Percentiles rank a stretch among this genome's conserved stretches.
Conservation (phyloP, 2,113 vertebrate species). For the Platichthys flesus region DNA sequence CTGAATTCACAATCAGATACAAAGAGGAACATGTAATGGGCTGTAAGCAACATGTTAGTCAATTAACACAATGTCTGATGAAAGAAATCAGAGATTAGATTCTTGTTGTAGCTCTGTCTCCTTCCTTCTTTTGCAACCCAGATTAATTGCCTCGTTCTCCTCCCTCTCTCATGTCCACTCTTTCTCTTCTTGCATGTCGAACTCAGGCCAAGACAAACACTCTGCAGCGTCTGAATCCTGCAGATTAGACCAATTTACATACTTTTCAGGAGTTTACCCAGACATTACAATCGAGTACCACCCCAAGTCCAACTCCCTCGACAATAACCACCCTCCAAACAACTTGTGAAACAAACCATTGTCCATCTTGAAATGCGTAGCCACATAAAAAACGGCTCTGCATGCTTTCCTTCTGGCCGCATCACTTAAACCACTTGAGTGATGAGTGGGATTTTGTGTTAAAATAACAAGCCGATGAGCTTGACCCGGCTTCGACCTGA, state of each 20-base stretch:
- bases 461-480: slow-evolving; percentile 44
- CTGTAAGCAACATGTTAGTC: no score
- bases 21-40: neutral
- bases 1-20: neutral
- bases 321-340: neutral
- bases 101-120: neutral
- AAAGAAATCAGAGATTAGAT: no score
- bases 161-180: neutral
- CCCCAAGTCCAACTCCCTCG: neutral
- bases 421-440: slow-evolving; percentile 5
- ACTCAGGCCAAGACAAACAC: slow-evolving; percentile 8
- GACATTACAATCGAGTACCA: neutral
- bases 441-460: slow-evolving; percentile 35
- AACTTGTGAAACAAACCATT: neutral
- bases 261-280: neutral
- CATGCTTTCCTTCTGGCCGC: neutral
- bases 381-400: neutral
- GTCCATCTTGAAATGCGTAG: neutral
- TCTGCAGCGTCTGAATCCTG: neutral
- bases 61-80: no score
- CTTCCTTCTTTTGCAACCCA: neutral
- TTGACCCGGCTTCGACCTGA: slow-evolving; percentile 52
- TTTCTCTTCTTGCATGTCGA: neutral
- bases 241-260: neutral
- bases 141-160: neutral